phyloP scores from a whole-genome alignment of 1,140 invertebrate species.

The Zophobas morio region DNA sequence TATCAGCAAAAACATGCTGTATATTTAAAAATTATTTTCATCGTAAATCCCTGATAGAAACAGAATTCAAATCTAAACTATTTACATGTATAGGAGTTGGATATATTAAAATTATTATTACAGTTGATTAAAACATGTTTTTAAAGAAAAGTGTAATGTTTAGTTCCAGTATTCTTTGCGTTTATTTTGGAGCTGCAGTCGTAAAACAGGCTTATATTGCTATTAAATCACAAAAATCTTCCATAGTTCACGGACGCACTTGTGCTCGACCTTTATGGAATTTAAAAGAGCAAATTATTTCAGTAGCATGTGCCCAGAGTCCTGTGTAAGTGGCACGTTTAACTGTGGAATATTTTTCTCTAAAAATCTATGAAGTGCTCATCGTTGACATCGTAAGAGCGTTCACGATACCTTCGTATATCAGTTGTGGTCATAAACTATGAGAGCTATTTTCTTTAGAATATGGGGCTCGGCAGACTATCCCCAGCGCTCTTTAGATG shows the following conservation, averaged over 20 bases:
- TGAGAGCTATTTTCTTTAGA: slow-evolving; percentile 45
- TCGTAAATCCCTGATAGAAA: no score
- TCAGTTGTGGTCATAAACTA: slow-evolving; percentile 42
- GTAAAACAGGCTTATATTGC: slow-evolving; percentile 8
- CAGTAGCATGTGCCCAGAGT: neutral
- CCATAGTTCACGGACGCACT: neutral
- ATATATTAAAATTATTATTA: no score
- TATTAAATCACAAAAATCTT: slow-evolving; percentile 13
- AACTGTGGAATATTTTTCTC: neutral
- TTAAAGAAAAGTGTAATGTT: no score
- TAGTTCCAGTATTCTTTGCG: neutral
- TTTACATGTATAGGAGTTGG: no score
- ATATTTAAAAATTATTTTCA: neutral
- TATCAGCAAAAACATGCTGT: slow-evolving; percentile 3
- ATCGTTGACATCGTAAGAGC: slow-evolving; percentile 13
- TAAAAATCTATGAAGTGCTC: neutral
- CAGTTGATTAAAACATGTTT: no score
- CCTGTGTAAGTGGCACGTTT: no score
- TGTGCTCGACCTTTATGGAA: neutral
- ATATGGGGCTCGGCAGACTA: slow-evolving; percentile 25
- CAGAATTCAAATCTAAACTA: no score
- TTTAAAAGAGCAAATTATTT: slow-evolving; percentile 41
- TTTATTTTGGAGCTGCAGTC: neutral
- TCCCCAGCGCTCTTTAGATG: slow-evolving; percentile 30
- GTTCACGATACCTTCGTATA: slow-evolving; percentile 20